Percentiles rank a stretch among this genome's conserved stretches.
phyloP scores from a whole-genome alignment of 2,113 vertebrate species.

The Heterotilapia buettikoferi region DNA sequence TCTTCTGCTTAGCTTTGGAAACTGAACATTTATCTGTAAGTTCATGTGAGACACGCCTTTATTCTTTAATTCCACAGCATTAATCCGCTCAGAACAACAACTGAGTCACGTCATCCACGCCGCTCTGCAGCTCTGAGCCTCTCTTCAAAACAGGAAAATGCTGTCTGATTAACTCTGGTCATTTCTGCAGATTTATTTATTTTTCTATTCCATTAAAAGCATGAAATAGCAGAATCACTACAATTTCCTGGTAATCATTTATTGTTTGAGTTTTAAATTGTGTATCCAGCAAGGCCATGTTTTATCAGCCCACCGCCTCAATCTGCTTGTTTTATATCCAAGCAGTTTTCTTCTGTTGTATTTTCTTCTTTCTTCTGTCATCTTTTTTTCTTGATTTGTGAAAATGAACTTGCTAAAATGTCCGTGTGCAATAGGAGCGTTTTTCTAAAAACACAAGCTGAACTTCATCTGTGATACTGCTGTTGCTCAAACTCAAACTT shows the following conservation, averaged over 20 bases:
- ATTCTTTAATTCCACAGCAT: background rate
- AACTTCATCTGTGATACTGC: rapidly evolving
- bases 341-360: background rate
- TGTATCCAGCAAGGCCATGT: background rate
- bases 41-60: background rate
- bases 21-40: background rate
- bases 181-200: background rate
- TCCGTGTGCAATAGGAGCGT: rapidly evolving
- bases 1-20: background rate
- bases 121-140: background rate
- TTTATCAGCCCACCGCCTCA: background rate
- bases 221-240: background rate
- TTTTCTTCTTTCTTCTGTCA: background rate
- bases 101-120: background rate
- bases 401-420: background rate
- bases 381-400: background rate
- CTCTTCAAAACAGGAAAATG: background rate
- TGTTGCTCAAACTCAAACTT: background rate
- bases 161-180: background rate
- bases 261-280: background rate
- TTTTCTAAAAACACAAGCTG: background rate
- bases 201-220: background rate
- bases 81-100: conserved; percentile 15
- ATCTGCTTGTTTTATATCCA: background rate
- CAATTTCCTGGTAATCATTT: background rate